Base-by-base conservation (phyloP, 1,140 invertebrate species). In the Lepidurus couesii region DNA sequence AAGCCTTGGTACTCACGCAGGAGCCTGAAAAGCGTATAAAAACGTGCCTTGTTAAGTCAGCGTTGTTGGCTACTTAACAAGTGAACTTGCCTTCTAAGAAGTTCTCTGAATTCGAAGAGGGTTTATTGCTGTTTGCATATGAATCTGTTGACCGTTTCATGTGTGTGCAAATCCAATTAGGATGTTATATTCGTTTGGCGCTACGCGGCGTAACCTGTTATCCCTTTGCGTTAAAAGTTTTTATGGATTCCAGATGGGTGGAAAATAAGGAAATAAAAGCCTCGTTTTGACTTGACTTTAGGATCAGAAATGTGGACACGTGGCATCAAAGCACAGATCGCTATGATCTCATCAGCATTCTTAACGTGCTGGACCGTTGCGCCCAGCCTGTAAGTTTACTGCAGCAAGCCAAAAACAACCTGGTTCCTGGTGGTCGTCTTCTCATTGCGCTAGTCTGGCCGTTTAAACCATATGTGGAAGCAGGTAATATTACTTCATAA, bases 301-400 rank as follows among this genome's bases (percentile, higher is more conserved):
- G 92, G 75, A 85, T 96, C 6, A 84, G 96, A 24, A 92, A 93
- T 78, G 88, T 92, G 1, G 89, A 93, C 34, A 85, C 87, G 5
- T 97, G 95, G 95, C 82, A 85, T n/a, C 81, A 85, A 2, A 84
- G 86, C 26, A 85, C 88, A 44, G 81, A 82, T 0, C 86, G 86
- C 44, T 97, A 91, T 86, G 91, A 95, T 82, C 88, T 95, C 73
- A 91, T 97, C 77, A 90, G 91, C 77, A 96, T 94, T 85, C 85
- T 98, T 43, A 98, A 98, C 85, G 86, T 98, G 7, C 85, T 98
- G 79, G 96, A 98, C 85, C 89, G 96, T 77, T 97, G 95, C 87
- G 91, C 92, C 83, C 87, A 88, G 77, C 95, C 96, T 1, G 83
- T 91, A 42, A 89, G 87, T 42, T 87, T 98, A 80, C 86, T 98